Conservation (phyloP, 2,113 vertebrate species). For the Microcebus ravelobensis region DNA sequence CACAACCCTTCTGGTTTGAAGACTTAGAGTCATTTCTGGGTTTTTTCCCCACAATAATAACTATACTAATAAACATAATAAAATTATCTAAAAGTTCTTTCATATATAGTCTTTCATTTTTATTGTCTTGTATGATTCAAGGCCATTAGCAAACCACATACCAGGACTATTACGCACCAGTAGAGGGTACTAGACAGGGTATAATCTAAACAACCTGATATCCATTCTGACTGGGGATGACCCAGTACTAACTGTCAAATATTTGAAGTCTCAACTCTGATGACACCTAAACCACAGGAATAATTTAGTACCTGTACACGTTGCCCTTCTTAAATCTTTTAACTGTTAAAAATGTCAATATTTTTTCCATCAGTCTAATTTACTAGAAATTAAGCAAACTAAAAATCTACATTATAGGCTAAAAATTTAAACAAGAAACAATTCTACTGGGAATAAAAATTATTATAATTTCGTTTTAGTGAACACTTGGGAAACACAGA, state of each 20-base stretch:
- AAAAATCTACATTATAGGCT: not conserved
- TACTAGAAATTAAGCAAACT: not conserved
- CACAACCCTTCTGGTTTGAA: not conserved
- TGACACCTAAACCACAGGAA: not conserved
- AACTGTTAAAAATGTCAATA: not conserved
- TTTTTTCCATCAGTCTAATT: not conserved
- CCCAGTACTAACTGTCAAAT: not conserved
- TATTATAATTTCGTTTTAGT: not conserved
- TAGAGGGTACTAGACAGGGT: not conserved
- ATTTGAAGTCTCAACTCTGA: not conserved
- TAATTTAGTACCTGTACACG: not conserved
- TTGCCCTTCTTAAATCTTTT: not conserved
- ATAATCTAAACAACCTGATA: not conserved
- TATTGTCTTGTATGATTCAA: not conserved
- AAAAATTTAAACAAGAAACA: not conserved
- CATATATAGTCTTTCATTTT: not conserved
- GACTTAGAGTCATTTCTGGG: not conserved
- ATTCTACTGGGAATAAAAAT: not conserved
- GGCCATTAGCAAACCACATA: not conserved
- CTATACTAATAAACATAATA: not conserved
- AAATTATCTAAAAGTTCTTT: not conserved
- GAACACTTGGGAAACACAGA: not conserved
- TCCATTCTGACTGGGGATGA: not conserved
- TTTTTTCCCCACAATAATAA: not conserved
- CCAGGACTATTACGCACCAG: not conserved